Evolutionary conservation across 2,888 invertebrate genomes (phyloP).

Genomic region (Coenonympha glycerion): DNA sequence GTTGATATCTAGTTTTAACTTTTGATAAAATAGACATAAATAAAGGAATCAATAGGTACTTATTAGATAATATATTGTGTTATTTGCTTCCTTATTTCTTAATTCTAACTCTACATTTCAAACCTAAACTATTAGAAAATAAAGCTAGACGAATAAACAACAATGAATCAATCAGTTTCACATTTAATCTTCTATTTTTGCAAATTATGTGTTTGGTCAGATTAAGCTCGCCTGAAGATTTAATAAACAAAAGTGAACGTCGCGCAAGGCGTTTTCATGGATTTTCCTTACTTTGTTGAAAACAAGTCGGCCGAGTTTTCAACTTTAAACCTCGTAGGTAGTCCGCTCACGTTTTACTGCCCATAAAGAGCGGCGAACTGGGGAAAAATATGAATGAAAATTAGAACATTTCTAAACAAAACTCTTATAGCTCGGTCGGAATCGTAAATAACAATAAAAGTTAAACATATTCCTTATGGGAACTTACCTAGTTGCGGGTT

Average conservation of each 20-base stretch:
- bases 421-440: slow-evolving; percentile 18
- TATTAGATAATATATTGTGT: no score
- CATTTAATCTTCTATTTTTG: no score
- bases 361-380: slow-evolving; percentile 18
- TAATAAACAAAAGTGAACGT: slow-evolving; percentile 7
- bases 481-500: slow-evolving; percentile 8
- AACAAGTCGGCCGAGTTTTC: slow-evolving; percentile 13
- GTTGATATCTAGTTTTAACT: no score
- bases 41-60: no score
- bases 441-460: slow-evolving; percentile 23
- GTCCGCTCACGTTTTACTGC: slow-evolving; percentile 21
- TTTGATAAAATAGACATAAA: no score
- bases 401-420: slow-evolving; percentile 23
- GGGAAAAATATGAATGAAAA: slow-evolving; percentile 27
- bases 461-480: slow-evolving; percentile 8
- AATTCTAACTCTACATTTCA: no score
- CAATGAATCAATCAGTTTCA: no score
- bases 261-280: slow-evolving; percentile 6
- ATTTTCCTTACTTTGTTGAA: slow-evolving; percentile 15
- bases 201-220: not conserved
- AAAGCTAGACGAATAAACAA: no score
- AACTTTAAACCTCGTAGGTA: slow-evolving; percentile 18
- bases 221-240: not conserved
- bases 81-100: not conserved
- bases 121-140: no score